Base-by-base conservation (phyloP, 2,888 invertebrate species). In the Chydorus sphaericus region DNA sequence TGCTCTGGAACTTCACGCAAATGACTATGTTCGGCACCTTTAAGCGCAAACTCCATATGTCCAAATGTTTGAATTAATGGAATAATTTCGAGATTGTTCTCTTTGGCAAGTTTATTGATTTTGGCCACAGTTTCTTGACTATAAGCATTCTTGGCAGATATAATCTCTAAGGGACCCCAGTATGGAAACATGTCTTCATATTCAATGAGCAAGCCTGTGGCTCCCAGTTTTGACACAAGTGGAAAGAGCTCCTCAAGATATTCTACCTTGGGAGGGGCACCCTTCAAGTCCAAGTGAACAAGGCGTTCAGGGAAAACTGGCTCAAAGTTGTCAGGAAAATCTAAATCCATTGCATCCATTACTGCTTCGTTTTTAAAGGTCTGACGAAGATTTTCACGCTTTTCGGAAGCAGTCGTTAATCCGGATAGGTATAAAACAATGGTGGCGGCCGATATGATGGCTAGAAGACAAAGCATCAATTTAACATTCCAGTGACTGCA, bases 151-250 rank as follows among this genome's bases (percentile, higher is more conserved):
- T 75, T 61, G 76, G 80, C 56, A 73, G 70, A 58, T 75, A 77
- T 74, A 5, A 72, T 74, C 16, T 71, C 69, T 52, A 88, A 69
- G 11, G 77, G 23, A 49, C 76, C 78, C 6, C 71, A 72, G 68
- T 84, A 90, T 0, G 90, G 90, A 70, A 90, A 91, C 60, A 86
- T 87, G 65, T 91, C 90, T 66, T 91, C 90, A 84, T 89, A 90
- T 71, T 90, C 90, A 39, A 90, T 64, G 11, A 90, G 72, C 20
- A 90, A 68, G 1, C 90, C 90, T 1, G 86, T 89, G 0, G 83
- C 85, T 23, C 88, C 84, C 75, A 83, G 78, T 66, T 76, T 71
- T 63, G 73, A 71, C 60, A 82, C 67, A 48, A 78, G 68, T 16
- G 78, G 77, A 64, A 82, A 78, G 57, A 84, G 62, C 8, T 75